Base-by-base conservation (phyloP, 2,888 invertebrate genomes). In the Drosophila subsilvestris region DNA sequence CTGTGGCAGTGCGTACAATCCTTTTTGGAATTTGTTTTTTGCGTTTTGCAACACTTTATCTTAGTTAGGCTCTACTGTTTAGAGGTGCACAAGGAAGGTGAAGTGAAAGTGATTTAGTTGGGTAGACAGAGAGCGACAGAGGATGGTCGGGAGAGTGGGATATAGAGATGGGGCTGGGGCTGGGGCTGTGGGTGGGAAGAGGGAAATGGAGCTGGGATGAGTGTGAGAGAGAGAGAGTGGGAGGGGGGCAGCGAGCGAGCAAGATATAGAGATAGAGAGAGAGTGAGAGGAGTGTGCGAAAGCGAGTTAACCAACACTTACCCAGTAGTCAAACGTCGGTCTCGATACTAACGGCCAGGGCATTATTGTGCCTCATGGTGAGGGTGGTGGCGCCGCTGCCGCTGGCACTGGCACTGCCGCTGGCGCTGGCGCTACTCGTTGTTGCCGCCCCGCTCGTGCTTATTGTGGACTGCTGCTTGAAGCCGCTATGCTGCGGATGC, bases 321-420 rank as follows among this genome's bases (percentile, higher is more conserved):
- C 97, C 96, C 94, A 94, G 95, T 96, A 96, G 97, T 97, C 97
- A 97, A 95, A 97, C 97, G 94, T 98, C 97, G 94, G 97, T 98
- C 94, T 98, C 97, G 93, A 96, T 96, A 93, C 97, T 96, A 93
- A 96, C 96, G 91, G 96, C 95, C 92, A 96, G 95, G 92, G 96
- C 95, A 93, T 95, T 96, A 93, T 96, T 96, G 93, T 95, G 95
- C 93, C 95, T 95, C 92, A 95, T 94, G 91, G 95, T 95, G 92
- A 95, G 95, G 93, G 95, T 95, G 91, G 94, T 92, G 80, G 92
- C 91, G 76, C 91, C 90, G 78, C 90, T 85, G 81, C 80, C 53
- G 63, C 71, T 95, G 91, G 94, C 91, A 76, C 92, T 90, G 75
- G 90, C 90, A 79, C 90, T 37, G 14, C n/a, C 37, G 6, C 37